Percentiles rank a stretch among this genome's conserved stretches.
Evolutionary conservation across 1,140 invertebrate species (phyloP).

Genomic region (Euborellia annulipes): DNA sequence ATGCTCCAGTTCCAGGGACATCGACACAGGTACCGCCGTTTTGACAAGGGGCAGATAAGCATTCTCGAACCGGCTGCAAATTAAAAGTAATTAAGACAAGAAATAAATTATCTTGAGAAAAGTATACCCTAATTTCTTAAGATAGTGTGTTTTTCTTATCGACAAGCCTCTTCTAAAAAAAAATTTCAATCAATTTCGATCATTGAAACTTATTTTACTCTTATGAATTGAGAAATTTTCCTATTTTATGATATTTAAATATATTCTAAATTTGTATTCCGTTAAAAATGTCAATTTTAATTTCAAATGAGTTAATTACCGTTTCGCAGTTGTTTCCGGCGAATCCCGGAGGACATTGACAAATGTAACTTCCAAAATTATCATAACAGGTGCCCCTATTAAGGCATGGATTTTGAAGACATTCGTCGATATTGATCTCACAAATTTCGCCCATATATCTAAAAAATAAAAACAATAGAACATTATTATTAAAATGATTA

Average conservation of each 20-base stretch:
- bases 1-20: slow-evolving; percentile 30
- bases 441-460: slow-evolving; percentile 64
- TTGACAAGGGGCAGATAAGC: slow-evolving; percentile 44
- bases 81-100: no score
- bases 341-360: slow-evolving; percentile 69
- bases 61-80: slow-evolving; percentile 38
- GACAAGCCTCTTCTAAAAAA: no score
- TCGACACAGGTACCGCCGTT: slow-evolving; percentile 51
- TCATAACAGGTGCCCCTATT: slow-evolving; percentile 64
- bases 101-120: not conserved
- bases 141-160: no score
- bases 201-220: no score
- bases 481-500: no score
- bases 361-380: slow-evolving; percentile 63
- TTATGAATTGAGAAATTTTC: no score
- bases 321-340: slow-evolving; percentile 60
- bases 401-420: slow-evolving; percentile 50
- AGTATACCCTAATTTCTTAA: no score
- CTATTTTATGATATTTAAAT: no score
- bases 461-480: slow-evolving; percentile 9
- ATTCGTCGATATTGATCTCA: slow-evolving; percentile 76
- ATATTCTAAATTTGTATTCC: no score
- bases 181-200: no score
- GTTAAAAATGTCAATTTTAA: no score
- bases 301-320: no score